Evolutionary conservation across 2,888 invertebrate species (phyloP).

Genomic region (Lasioglossum morio): DNA sequence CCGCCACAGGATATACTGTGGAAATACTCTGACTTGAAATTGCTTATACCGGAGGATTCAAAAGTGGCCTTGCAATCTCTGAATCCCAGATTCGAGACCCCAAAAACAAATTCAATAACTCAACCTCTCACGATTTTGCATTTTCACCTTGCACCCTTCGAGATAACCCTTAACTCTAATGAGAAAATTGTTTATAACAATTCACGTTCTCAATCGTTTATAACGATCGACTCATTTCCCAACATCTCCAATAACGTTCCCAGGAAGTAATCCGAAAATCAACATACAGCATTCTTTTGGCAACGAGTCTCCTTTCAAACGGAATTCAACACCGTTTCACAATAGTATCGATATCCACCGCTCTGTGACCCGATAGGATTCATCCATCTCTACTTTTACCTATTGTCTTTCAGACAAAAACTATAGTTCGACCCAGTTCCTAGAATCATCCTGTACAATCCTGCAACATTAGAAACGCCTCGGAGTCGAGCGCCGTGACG

Average conservation of each 20-base stretch:
- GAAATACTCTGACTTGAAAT: conserved; percentile 64
- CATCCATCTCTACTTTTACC: background rate
- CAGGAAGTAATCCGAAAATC: background rate
- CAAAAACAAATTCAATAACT: background rate
- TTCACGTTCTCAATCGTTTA: background rate
- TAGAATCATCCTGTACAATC: background rate
- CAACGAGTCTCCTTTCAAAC: background rate
- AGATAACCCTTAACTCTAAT: background rate
- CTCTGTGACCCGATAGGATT: background rate
- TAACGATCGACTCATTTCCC: background rate
- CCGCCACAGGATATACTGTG: conserved; percentile 44
- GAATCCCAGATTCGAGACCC: background rate
- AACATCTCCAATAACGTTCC: background rate
- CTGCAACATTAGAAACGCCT: background rate
- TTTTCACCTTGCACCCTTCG: background rate
- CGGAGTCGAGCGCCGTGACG: background rate
- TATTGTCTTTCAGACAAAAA: no score
- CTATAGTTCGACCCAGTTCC: background rate
- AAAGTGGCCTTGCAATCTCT: background rate
- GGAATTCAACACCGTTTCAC: background rate
- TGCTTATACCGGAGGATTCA: conserved; percentile 51
- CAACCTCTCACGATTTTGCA: background rate
- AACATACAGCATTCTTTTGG: background rate
- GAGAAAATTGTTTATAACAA: background rate
- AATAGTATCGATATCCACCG: background rate